Evolutionary conservation across 2,113 vertebrate genomes (phyloP), one percentile per base, ranked within the genome.

Genomic region (Salvelinus sp.): DNA sequence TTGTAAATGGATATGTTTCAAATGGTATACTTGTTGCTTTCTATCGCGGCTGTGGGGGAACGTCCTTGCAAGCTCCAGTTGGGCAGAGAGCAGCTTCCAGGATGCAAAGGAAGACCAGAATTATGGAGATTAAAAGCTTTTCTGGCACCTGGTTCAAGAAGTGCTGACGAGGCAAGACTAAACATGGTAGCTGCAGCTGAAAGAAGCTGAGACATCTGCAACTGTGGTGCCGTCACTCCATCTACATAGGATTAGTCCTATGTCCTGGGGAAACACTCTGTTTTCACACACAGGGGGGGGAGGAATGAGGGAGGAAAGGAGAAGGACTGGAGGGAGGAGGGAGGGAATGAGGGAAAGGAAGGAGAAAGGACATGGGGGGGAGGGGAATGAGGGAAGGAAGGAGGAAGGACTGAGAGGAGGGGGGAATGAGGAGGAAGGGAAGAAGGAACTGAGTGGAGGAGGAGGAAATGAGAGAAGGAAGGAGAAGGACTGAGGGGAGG

Each of bases 71-170:
- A 12, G 9, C 77, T 74, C 72, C 63, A 3, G 54, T 18, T 33
- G 16, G 18, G 28, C 54, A 22, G 87, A 86, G 87, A 73, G 88
- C 89, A 82, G 81, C 78, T 86, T 86, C 88, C 76, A 65, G 85
- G 91, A 91, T 87, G 88, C 85, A 81, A 86, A 90, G 84, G 86
- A 14, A 89, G 81, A 28, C 73, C 74, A 62, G 92, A 91, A 93
- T 94, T 93, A 94, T 92, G 85, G 18, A 86, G 82, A 94, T 93
- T 96, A 95, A 97, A 95, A 96, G 95, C 94, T 96, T 96, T 95
- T 94, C 94, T 96, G 94, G 95, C n/a, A 96, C 91, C 75, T 80
- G 77, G 88, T 93, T 95, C 95, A 96, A 95, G 91, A 94, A 88
- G 78, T 93, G 94, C 93, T 95, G 95, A 95, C 90, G 81, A 94